phyloP scores from a whole-genome alignment of 2,113 vertebrate species.

The Prionailurus viverrinus region DNA sequence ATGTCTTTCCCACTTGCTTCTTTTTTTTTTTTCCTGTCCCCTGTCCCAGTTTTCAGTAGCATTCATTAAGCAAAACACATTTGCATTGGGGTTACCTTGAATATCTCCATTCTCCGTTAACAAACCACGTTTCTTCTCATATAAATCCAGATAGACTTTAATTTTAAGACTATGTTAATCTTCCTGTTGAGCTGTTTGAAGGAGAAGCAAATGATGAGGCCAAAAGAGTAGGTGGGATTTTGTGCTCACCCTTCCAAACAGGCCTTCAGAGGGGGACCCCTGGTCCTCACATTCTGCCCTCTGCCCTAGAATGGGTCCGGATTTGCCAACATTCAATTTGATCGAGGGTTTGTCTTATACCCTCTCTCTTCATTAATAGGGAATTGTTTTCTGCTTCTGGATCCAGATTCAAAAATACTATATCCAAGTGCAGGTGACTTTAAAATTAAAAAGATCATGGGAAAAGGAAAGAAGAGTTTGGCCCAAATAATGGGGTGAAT shows the following conservation, averaged over 20 bases:
- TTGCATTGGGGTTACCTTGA: background rate
- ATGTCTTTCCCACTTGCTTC: background rate
- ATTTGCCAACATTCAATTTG: background rate
- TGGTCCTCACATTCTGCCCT: background rate
- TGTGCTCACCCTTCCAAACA: background rate
- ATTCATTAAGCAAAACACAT: conserved; percentile 23
- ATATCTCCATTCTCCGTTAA: background rate
- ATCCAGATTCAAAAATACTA: background rate
- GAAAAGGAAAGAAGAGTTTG: background rate
- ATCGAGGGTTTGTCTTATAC: background rate
- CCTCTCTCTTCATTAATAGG: background rate
- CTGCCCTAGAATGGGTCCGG: background rate
- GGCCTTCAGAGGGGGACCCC: background rate
- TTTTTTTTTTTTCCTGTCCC: background rate
- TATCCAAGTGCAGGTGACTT: background rate
- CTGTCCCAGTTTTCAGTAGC: background rate
- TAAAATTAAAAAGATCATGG: background rate
- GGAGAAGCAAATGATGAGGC: background rate
- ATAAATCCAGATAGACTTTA: background rate
- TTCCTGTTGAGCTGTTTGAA: background rate
- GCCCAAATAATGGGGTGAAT: background rate
- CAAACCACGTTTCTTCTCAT: background rate
- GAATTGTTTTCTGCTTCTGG: background rate
- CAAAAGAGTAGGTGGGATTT: background rate
- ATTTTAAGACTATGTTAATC: background rate